phyloP scores from a whole-genome alignment of 2,797 vertebrate genomes.

The Streptopelia turtur region DNA sequence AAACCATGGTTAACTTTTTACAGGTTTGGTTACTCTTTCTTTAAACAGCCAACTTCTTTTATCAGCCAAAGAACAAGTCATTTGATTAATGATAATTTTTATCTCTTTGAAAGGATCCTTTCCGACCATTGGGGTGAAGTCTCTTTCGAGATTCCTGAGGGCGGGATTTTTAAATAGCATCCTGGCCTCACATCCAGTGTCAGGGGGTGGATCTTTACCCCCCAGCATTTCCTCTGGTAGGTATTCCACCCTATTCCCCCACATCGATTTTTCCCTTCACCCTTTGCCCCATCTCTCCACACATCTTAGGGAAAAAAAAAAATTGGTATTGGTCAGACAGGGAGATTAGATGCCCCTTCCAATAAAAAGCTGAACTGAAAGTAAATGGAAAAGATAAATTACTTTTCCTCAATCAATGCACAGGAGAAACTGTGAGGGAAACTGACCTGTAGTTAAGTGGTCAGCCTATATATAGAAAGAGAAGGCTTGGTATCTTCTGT shows the following conservation, averaged over 20 bases:
- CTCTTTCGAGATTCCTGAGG: slow-evolving; percentile 82
- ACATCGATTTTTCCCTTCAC: background rate
- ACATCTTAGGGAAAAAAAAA: background rate
- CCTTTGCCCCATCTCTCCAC: slow-evolving; percentile 11
- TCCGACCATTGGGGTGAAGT: slow-evolving; percentile 80
- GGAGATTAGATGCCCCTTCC: background rate
- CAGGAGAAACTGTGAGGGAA: background rate
- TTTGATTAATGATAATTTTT: slow-evolving; percentile 76
- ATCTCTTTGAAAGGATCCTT: slow-evolving; percentile 82
- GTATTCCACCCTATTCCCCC: slow-evolving; percentile 65
- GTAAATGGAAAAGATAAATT: background rate
- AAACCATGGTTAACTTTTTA: slow-evolving; percentile 18
- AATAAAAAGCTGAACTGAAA: background rate
- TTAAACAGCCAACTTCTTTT: slow-evolving; percentile 60
- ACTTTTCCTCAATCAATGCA: background rate
- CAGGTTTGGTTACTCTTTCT: slow-evolving; percentile 20
- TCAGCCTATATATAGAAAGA: background rate
- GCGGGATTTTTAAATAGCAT: slow-evolving; percentile 81
- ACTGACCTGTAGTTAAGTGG: background rate
- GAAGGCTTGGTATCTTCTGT: background rate
- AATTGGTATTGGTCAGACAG: background rate
- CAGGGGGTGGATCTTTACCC: slow-evolving; percentile 79
- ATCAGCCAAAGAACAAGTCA: slow-evolving; percentile 9
- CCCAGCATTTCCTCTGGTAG: slow-evolving; percentile 82
- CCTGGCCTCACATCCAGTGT: slow-evolving; percentile 78